Evolutionary conservation across 2,797 vertebrate species (phyloP), one percentile per base, ranked within the genome.

Genomic region (Helicolenus hilgendorfi): DNA sequence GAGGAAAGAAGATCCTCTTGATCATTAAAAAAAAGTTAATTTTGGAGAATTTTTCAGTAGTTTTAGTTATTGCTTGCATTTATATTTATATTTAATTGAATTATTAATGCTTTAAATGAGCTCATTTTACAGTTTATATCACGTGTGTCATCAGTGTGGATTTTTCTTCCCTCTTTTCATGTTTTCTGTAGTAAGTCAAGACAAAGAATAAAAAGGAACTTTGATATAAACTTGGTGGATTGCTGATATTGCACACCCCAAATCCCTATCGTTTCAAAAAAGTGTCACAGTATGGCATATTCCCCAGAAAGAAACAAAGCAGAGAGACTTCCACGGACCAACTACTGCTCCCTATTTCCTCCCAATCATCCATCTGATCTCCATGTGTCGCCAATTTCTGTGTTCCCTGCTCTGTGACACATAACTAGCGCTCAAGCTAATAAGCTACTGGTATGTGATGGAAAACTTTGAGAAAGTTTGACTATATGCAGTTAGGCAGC

Each of bases 21-120:
- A 83, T 92, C 74, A 86, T 88, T 86, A 70, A 78, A 75, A 79
- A 70, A 82, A 85, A 85, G 49, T 77, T 73, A 2, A 79, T 69
- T 82, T 80, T 79, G 36, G 36, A 20, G 10, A 62, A 35, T 49
- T 33, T 72, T 77, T 59, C 8, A 7, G 11, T 73, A 7, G 49
- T 74, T 83, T 79, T 49, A 53, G 7, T 62, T 63, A n/a, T 80
- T 33, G 11, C 11, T 70, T 70, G 2, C 15, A 26, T 83, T 60
- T 49, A 15, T 58, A 63, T 62, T 70, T 29, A 18, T 53, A 67
- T 62, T 70, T 29, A 31, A 29, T 26, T 71, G 1, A n/a, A 38
- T 73, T 33, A n/a, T 14, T 73, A 58, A 29, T 26, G 22, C 7
- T 84, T 67, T 69, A 33, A 69, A 72, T 62, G 22, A 38, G 24